Percentiles rank a stretch among this genome's conserved stretches.
phyloP scores from a whole-genome alignment of 2,113 vertebrate genomes.

The Sinocyclocheilus rhinocerous region DNA sequence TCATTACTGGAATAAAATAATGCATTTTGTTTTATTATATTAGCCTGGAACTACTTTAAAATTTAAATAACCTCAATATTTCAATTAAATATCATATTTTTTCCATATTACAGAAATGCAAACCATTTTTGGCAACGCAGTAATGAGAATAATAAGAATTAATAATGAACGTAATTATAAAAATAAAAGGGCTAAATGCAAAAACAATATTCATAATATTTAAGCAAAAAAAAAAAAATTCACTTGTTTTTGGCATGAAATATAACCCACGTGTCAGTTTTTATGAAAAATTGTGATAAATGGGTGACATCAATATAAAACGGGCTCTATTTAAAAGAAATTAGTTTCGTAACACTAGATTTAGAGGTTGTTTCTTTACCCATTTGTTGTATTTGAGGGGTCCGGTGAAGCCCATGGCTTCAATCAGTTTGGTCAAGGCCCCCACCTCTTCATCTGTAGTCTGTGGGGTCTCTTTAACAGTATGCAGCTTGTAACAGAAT shows the following conservation, averaged over 20 bases:
- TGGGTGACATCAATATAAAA: background rate
- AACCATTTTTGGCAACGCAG: background rate
- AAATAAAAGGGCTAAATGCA: background rate
- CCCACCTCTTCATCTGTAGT: slow-evolving; percentile 88
- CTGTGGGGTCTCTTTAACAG: slow-evolving; percentile 80
- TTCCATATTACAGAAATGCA: background rate
- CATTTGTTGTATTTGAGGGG: slow-evolving; percentile 97
- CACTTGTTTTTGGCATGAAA: background rate
- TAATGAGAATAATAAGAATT: background rate
- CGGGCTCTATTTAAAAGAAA: background rate
- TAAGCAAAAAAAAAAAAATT: background rate
- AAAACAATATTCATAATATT: background rate
- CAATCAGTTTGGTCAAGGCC: slow-evolving; percentile 90
- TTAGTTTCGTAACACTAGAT: background rate
- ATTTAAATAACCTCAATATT: background rate
- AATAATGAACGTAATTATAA: background rate
- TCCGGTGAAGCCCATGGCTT: slow-evolving; percentile 96
- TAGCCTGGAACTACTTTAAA: background rate
- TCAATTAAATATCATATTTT: background rate
- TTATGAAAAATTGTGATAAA: background rate
- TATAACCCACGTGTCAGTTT: background rate
- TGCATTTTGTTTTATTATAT: background rate
- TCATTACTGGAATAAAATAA: background rate
- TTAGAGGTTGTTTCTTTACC: slow-evolving; percentile 75
- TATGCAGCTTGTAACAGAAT: slow-evolving; percentile 69